These are phyloP conservation scores for Brevimyrus niger DNA, from an alignment of 2,113 vertebrate species.

Conservation along the genomic window DNA sequence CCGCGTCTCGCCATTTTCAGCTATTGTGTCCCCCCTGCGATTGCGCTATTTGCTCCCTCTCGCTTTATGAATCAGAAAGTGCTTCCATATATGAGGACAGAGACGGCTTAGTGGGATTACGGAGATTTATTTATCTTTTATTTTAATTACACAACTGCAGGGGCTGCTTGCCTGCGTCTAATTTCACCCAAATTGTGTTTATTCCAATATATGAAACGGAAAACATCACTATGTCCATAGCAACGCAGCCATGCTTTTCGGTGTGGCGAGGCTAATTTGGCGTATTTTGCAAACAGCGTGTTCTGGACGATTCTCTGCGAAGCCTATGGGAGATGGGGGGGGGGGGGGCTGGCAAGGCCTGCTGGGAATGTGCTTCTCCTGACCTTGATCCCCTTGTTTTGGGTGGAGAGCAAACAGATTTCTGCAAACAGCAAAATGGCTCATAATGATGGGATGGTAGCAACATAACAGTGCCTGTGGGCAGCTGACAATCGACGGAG, in stretches of 20 bases:
- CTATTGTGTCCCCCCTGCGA: not conserved
- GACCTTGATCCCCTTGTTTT: not conserved
- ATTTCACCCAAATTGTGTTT: not conserved
- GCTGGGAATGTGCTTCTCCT: not conserved
- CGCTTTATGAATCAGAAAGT: conserved; percentile 6
- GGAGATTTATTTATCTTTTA: conserved; percentile 4
- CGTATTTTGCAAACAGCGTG: not conserved
- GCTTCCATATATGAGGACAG: not conserved
- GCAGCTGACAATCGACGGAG: not conserved
- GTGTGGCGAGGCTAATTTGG: not conserved
- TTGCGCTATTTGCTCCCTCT: not conserved
- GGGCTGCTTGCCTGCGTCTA: not conserved
- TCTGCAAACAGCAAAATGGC: conserved; percentile 2
- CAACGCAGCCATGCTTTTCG: not conserved
- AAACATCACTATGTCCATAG: not conserved
- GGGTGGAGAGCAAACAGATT: not conserved
- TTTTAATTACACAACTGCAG: not conserved
- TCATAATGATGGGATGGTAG: not conserved
- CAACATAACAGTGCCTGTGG: too few relatives aligned
- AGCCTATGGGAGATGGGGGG: not conserved
- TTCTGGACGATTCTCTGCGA: not conserved
- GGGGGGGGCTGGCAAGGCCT: not conserved
- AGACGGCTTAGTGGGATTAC: not conserved
- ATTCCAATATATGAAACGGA: not conserved
- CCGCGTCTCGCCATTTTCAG: not conserved